Evolutionary conservation across 2,888 invertebrate species (phyloP), one percentile per base, ranked within the genome.

Genomic region (Brachyopa scutellaris): DNA sequence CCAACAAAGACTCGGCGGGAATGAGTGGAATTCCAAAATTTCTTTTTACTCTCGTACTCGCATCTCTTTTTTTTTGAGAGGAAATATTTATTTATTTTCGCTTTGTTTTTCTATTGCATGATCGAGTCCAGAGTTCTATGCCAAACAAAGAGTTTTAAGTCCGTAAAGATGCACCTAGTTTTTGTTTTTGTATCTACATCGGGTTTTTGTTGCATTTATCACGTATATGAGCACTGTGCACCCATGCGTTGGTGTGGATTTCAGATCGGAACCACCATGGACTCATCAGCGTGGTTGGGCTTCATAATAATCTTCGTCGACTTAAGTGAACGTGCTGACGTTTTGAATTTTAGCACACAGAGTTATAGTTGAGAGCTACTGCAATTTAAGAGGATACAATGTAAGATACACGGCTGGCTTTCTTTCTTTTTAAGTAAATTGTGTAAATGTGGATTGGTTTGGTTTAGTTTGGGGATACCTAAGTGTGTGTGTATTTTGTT

Each of bases 101-200:
- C 6, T 45, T 11, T 45, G 40, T 45, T 11, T 9, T 55, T 36
- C 13, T n/a, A 11, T 13, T 13, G n/a, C 59, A 78, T 66, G 78
- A 78, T 72, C 45, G 64, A 51, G 36, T 64, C 47, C 70, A 42
- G 51, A 29, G n/a, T 23, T 17, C 45, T 51, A 17, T 33, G n/a
- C n/a, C n/a, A n/a, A 9, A 45, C 26, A 11, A 36, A 72, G 31
- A 70, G 61, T 79, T 79, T 79, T 67, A 61, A 79, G 79, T 73
- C 67, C 79, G 73, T 79, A 73, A 73, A 79, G 66, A 67, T 61
- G 61, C 73, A 79, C 79, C 73, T 73, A 73, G 73, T 61, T 78
- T 9, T 19, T 42, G n/a, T 31, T 36, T 64, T 40, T 19, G 13
- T 57, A 26, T 57, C 36, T 49, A n/a, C 33, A 38, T 62, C n/a